phyloP scores from a whole-genome alignment of 2,113 vertebrate species.

The Myocastor coypus region DNA sequence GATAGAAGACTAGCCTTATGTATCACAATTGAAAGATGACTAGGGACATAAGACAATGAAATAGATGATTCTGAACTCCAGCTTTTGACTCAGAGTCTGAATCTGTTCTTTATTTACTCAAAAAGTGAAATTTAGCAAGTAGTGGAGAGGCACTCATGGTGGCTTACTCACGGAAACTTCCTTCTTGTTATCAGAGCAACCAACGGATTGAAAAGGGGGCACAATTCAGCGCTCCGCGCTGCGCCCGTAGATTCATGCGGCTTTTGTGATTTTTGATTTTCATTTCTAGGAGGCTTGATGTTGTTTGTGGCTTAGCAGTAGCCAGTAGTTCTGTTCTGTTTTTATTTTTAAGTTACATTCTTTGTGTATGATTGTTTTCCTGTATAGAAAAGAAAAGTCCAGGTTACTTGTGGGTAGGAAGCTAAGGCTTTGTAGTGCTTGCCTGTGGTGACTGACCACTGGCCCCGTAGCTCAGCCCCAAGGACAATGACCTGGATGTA shows the following conservation, averaged over 20 bases:
- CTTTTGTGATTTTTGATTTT: neutral
- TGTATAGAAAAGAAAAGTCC: neutral
- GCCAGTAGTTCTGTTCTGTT: neutral
- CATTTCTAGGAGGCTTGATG: neutral
- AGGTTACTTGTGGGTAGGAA: neutral
- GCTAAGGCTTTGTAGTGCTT: neutral
- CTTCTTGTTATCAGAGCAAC: slow-evolving; percentile 6
- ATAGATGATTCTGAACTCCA: neutral
- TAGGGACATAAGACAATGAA: neutral
- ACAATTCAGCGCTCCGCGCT: neutral
- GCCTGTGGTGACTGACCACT: neutral
- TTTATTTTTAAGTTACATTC: neutral
- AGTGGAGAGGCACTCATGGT: neutral
- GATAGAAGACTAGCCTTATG: neutral
- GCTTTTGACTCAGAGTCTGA: slow-evolving; percentile 14
- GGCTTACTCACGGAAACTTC: neutral
- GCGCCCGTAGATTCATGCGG: neutral
- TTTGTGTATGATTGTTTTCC: neutral
- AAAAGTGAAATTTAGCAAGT: slow-evolving; percentile 25
- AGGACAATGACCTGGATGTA: neutral
- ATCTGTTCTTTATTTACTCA: neutral
- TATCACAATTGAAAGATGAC: too few relatives aligned
- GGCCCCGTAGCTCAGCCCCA: neutral
- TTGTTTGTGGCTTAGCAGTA: neutral
- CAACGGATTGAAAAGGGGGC: neutral